These are phyloP conservation scores for Matsumurasca onukii DNA, from an alignment of 1,140 invertebrate species.

Conservation along the genomic window DNA sequence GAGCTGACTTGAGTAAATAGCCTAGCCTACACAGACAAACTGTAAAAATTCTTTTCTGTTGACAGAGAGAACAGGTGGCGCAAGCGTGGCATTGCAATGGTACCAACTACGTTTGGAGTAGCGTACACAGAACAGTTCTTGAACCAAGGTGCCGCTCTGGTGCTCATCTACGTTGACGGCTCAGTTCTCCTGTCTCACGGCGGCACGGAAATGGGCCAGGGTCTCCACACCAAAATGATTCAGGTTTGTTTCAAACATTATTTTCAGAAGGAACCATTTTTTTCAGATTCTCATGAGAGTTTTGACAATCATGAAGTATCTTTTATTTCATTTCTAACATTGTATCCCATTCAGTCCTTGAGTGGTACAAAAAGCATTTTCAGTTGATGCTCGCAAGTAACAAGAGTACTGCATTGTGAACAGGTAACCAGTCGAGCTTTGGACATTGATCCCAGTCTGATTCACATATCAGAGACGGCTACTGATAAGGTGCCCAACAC, in stretches of 20 bases:
- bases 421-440: slow-evolving; percentile 71
- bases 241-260: slow-evolving; percentile 62
- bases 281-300: too few species aligned
- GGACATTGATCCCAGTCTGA: slow-evolving; percentile 69
- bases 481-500: slow-evolving; percentile 96
- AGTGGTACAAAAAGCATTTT: too few species aligned
- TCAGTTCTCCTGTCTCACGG: slow-evolving; percentile 90
- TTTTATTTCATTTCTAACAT: too few species aligned
- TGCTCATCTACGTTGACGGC: slow-evolving; percentile 90
- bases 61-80: slow-evolving; percentile 74
- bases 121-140: slow-evolving; percentile 77
- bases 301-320: too few species aligned
- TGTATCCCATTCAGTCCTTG: too few species aligned
- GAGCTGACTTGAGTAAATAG: too few species aligned
- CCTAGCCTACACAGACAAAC: too few species aligned
- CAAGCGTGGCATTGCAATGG: slow-evolving; percentile 82
- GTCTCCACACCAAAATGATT: slow-evolving; percentile 93
- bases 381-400: too few species aligned
- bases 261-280: too few species aligned
- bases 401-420: too few species aligned
- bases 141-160: slow-evolving; percentile 87
- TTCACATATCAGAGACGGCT: slow-evolving; percentile 85
- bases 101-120: slow-evolving; percentile 92
- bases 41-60: too few species aligned
- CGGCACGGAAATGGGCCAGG: slow-evolving; percentile 96